Percentiles rank a stretch among this genome's conserved stretches.
Evolutionary conservation across 2,888 invertebrate genomes (phyloP).

Genomic region (Itoplectis maculator): DNA sequence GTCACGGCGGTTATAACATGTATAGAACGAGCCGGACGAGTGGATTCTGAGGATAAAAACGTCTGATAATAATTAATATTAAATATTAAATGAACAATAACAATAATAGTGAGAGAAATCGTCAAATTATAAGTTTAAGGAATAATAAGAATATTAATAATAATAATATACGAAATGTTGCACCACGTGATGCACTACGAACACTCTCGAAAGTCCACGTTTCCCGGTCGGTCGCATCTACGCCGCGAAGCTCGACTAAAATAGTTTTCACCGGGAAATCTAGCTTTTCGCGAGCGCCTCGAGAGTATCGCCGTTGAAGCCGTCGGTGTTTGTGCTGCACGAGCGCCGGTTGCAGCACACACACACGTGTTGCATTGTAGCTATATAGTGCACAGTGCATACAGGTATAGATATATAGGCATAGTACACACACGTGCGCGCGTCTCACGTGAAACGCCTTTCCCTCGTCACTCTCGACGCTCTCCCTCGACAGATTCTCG

Average conservation of each 20-base stretch:
- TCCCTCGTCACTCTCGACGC: slow-evolving; percentile 59
- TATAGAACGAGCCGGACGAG: too few relatives aligned
- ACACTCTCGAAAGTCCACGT: background rate
- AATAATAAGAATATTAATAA: too few relatives aligned
- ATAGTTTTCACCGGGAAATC: slow-evolving; percentile 53
- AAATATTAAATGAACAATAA: background rate
- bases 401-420: background rate
- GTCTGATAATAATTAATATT: background rate
- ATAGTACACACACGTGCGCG: too few relatives aligned
- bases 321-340: background rate
- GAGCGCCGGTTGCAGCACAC: background rate
- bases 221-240: slow-evolving; percentile 20
- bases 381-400: background rate
- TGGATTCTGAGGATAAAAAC: too few relatives aligned
- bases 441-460: slow-evolving; percentile 53
- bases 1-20: too few relatives aligned
- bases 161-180: background rate
- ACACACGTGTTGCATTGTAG: too few relatives aligned
- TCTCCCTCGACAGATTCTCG: slow-evolving; percentile 56
- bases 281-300: slow-evolving; percentile 41
- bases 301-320: background rate
- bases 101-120: too few relatives aligned
- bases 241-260: slow-evolving; percentile 55
- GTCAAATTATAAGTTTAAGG: too few relatives aligned
- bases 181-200: background rate